Conservation (phyloP, 1,140 invertebrate genomes). For the Neuroterus valhalla region DNA sequence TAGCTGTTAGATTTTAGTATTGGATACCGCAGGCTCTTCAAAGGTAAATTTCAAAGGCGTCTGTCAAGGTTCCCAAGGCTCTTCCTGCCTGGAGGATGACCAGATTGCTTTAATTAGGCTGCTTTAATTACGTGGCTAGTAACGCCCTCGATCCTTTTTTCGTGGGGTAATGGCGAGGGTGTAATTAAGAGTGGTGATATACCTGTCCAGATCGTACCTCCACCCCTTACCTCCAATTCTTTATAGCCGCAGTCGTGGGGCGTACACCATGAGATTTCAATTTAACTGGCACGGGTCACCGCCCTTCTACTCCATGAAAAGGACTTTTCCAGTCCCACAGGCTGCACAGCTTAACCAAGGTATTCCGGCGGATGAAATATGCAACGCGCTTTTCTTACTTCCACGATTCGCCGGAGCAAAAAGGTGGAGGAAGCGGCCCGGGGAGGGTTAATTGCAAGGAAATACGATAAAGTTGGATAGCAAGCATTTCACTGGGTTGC, state of each 20-base stretch:
- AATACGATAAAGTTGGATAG: conserved; percentile 18
- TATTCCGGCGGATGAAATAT: conserved; percentile 28
- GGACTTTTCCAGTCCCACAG: conserved; percentile 23
- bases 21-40: conserved; percentile 12
- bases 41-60: conserved; percentile 11
- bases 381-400: conserved; percentile 30
- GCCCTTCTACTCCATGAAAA: conserved; percentile 25
- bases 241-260: background rate
- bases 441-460: conserved; percentile 29
- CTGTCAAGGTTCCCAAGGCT: conserved; percentile 9
- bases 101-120: conserved; percentile 17
- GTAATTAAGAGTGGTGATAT: conserved; percentile 18
- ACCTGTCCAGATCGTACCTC: no score
- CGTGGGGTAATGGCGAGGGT: conserved; percentile 19
- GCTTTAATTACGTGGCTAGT: conserved; percentile 19
- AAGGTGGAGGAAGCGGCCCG: conserved; percentile 10
- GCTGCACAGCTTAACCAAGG: conserved; percentile 6
- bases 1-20: background rate
- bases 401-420: conserved; percentile 8
- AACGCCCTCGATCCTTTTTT: conserved; percentile 26
- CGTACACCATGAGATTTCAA: conserved; percentile 23
- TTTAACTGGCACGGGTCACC: conserved; percentile 27
- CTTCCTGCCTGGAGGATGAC: conserved; percentile 1
- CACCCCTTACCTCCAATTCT: background rate
- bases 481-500: conserved; percentile 5